Base-by-base conservation (phyloP, 2,797 vertebrate genomes). In the Podarcis siculus region DNA sequence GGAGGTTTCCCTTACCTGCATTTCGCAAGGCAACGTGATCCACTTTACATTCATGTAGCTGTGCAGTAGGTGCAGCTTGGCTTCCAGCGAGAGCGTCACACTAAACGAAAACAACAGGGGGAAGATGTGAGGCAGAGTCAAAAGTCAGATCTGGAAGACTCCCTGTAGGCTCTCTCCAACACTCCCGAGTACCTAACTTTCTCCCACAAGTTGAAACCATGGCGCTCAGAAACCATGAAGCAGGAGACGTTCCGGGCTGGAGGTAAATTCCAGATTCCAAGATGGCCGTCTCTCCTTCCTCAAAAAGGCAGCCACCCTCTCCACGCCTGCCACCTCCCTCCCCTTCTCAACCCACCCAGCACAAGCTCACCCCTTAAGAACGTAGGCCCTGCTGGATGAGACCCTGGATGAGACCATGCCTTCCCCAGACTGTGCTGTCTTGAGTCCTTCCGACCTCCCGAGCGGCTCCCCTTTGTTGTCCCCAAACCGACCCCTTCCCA, bases 31-130 rank as follows among this genome's bases (percentile, higher is more conserved):
- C 94, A 99, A 95, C 0, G 98, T 98, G 93, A 99, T 97, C 98
- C 97, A 98, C 4, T 97, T 97, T 13, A 99, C 98, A 0, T 96
- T 98, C 98, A 99, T 98, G 97, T 99, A 99, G 96, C 97, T 98
- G 95, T 99, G 98, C 86, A 99, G 96, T 95, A 99, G 95, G 93
- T 99, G 98, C 88, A 99, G 96, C 91, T 99, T 99, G 7, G 98
- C 98, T 92, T 99, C 99, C 96, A 99, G 94, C 0, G 99, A 99
- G 1, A 99, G 95, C 0, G 98, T 98, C 92, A 99, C 98, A 1
- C 99, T 99, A 5, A 4, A 78, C 45, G 79, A 1, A 2, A 82
- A 55, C 81, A 55, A 90, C 13, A 45, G 61, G 49, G 23, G 10
- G 1, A 1, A 35, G 32, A 8, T 3, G 0, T 17, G 8, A n/a